Evolutionary conservation across 2,888 invertebrate species (phyloP).

Genomic region (Caenorhabditis panamensis): DNA sequence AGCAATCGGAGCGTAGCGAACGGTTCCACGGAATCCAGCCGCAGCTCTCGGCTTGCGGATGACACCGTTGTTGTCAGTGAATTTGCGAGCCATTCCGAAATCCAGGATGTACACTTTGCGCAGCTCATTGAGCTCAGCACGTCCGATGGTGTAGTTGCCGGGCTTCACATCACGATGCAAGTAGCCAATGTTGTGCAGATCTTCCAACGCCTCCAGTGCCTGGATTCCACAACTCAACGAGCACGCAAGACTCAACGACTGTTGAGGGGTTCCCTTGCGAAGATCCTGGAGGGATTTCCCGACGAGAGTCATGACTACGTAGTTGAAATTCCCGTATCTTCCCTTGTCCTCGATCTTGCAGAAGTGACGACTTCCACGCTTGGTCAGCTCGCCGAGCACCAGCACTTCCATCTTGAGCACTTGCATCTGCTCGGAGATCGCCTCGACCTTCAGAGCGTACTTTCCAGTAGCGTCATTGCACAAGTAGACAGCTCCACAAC

Average conservation of each 20-base stretch:
- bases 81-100: slow-evolving; percentile 65
- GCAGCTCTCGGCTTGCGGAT: slow-evolving; percentile 71
- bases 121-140: slow-evolving; percentile 63
- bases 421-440: slow-evolving; percentile 71
- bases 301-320: slow-evolving; percentile 76
- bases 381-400: slow-evolving; percentile 72
- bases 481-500: slow-evolving; percentile 76
- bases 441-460: slow-evolving; percentile 75
- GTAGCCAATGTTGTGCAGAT: slow-evolving; percentile 71
- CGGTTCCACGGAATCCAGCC: no score
- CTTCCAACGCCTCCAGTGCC: slow-evolving; percentile 64
- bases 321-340: slow-evolving; percentile 73
- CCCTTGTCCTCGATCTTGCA: slow-evolving; percentile 68
- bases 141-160: no score
- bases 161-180: slow-evolving; percentile 67
- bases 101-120: slow-evolving; percentile 69
- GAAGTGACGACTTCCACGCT: slow-evolving; percentile 63
- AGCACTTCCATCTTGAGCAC: slow-evolving; percentile 75
- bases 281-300: slow-evolving; percentile 74
- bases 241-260: slow-evolving; percentile 63
- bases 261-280: slow-evolving; percentile 61
- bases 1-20: slow-evolving; percentile 73
- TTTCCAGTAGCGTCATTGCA: slow-evolving; percentile 69
- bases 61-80: slow-evolving; percentile 54
- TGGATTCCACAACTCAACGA: slow-evolving; percentile 62